These are phyloP conservation scores for Litocranius walleri DNA, from an alignment of 2,113 vertebrate species.

Conservation along the genomic window DNA sequence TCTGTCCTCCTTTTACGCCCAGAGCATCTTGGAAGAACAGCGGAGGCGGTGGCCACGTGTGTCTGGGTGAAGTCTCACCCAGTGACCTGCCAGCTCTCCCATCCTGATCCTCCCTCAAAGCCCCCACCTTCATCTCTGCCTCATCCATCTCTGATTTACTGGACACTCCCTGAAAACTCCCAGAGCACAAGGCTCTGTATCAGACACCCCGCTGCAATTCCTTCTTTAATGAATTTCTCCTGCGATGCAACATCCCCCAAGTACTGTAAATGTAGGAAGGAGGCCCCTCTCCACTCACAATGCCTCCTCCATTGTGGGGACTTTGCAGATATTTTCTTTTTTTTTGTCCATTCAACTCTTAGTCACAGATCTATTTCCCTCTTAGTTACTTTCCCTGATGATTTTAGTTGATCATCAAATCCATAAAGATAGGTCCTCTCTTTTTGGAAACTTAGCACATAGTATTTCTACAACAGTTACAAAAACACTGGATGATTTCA, in stretches of 20 bases:
- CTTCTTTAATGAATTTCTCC: background rate
- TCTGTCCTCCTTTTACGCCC: background rate
- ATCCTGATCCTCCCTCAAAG: background rate
- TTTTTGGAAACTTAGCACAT: background rate
- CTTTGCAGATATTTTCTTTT: background rate
- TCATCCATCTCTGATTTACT: background rate
- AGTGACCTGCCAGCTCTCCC: background rate
- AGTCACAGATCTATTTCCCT: background rate
- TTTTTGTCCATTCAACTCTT: background rate
- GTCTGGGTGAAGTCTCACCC: background rate
- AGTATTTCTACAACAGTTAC: background rate
- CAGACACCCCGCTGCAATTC: background rate
- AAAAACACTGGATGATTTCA: background rate
- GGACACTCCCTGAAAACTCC: background rate
- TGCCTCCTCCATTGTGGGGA: background rate
- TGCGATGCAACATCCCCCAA: background rate
- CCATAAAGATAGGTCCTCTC: background rate
- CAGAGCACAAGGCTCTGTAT: background rate
- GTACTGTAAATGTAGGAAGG: background rate
- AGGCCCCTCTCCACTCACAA: background rate
- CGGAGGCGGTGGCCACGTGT: accelerated
- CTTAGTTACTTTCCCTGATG: background rate
- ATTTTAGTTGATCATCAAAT: background rate
- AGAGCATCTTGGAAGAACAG: background rate
- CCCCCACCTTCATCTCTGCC: background rate